Evolutionary conservation across 2,888 invertebrate genomes (phyloP).

Genomic region (Holacanthella duospinosa): DNA sequence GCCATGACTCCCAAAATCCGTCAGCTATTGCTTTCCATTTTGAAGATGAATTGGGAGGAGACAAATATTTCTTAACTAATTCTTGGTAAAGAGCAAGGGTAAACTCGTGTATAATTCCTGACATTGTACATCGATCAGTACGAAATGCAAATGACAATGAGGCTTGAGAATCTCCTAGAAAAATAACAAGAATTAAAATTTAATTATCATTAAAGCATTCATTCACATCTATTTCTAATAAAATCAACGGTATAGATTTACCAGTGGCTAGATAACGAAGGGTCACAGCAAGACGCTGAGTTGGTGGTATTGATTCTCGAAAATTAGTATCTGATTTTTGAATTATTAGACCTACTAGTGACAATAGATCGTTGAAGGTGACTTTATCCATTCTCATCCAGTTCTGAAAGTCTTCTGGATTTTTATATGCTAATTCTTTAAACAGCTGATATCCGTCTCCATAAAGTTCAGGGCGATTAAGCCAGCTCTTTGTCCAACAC

Average conservation of each 20-base stretch:
- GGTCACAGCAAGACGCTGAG: background rate
- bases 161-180: background rate
- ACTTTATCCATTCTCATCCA: background rate
- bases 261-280: background rate
- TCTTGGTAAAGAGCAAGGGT: background rate
- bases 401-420: background rate
- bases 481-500: background rate
- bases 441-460: background rate
- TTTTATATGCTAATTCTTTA: background rate
- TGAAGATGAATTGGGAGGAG: background rate
- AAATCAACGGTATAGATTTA: too few species aligned
- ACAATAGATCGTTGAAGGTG: background rate
- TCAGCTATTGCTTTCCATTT: background rate
- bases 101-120: background rate
- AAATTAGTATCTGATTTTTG: background rate
- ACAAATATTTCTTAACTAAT: background rate
- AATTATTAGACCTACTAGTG: background rate
- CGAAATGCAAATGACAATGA: background rate
- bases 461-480: background rate
- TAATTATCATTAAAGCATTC: background rate
- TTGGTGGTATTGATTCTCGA: background rate
- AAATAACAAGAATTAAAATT: background rate
- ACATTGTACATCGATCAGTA: background rate
- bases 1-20: background rate
- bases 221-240: too few species aligned